Conservation (phyloP, 2,113 vertebrate species). For the Amphilophus citrinellus region DNA sequence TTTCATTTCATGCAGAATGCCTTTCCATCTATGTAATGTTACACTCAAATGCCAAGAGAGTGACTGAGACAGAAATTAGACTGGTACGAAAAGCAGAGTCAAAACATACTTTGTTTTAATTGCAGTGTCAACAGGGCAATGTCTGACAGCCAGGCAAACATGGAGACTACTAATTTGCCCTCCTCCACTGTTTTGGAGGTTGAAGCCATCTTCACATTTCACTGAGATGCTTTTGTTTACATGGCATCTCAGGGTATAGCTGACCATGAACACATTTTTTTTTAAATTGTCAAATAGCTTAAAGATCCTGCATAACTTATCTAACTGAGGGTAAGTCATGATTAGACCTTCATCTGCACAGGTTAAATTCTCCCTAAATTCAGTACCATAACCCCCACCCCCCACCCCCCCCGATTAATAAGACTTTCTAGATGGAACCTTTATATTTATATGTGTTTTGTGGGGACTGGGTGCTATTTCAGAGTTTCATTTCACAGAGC, state of each 20-base stretch:
- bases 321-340: neutral
- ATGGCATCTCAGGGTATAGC: neutral
- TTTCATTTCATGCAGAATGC: neutral
- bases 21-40: neutral
- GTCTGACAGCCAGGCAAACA: constrained; percentile 45
- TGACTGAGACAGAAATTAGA: neutral
- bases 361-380: neutral
- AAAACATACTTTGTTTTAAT: constrained; percentile 31
- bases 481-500: constrained; percentile 31
- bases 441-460: constrained; percentile 12
- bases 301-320: neutral
- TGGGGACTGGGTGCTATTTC: constrained; percentile 12
- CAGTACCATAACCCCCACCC: neutral
- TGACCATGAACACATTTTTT: neutral
- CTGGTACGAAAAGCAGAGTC: neutral
- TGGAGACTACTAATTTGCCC: constrained; percentile 24
- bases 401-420: neutral
- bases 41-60: constrained; percentile 14
- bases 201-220: neutral
- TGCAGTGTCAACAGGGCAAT: constrained; percentile 14
- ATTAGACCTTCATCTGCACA: neutral
- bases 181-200: neutral
- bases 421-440: constrained; percentile 2
- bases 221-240: constrained; percentile 1
- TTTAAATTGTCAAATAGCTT: neutral